Evolutionary conservation across 2,797 vertebrate genomes (phyloP).

Genomic region (Ctenopoma multispine): DNA sequence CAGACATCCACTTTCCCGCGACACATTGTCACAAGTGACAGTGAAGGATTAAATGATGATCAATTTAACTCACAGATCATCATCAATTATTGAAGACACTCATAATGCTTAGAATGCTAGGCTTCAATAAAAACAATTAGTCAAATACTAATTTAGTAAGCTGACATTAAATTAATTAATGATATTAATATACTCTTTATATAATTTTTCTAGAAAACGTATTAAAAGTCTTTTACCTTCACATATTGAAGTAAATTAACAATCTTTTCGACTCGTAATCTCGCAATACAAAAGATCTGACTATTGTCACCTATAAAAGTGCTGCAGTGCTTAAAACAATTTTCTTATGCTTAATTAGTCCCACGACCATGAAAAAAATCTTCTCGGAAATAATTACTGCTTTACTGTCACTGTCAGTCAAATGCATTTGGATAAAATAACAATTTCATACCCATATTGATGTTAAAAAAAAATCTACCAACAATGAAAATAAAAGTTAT

Average conservation of each 20-base stretch:
- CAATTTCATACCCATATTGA: not conserved
- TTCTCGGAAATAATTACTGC: too few species aligned
- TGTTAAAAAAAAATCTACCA: too few species aligned
- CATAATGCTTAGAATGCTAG: too few species aligned
- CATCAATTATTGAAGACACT: too few species aligned
- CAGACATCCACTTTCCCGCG: not conserved
- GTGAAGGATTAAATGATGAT: not conserved
- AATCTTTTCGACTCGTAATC: not conserved
- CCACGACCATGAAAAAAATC: too few species aligned
- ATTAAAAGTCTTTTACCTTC: not conserved
- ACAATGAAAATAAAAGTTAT: too few species aligned
- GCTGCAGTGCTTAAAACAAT: not conserved
- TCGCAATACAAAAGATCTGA: not conserved
- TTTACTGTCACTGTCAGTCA: too few species aligned
- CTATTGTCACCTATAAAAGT: not conserved
- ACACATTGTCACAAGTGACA: not conserved
- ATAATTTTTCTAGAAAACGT: not conserved
- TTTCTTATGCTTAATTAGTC: not conserved
- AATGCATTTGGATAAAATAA: not conserved
- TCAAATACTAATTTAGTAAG: not conserved
- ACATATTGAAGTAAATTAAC: not conserved
- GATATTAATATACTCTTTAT: too few species aligned
- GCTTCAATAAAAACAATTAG: not conserved
- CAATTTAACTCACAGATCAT: too few species aligned
- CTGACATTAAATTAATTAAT: not conserved